Evolutionary conservation across 2,888 invertebrate genomes (phyloP).

Genomic region (Suillia variegata): DNA sequence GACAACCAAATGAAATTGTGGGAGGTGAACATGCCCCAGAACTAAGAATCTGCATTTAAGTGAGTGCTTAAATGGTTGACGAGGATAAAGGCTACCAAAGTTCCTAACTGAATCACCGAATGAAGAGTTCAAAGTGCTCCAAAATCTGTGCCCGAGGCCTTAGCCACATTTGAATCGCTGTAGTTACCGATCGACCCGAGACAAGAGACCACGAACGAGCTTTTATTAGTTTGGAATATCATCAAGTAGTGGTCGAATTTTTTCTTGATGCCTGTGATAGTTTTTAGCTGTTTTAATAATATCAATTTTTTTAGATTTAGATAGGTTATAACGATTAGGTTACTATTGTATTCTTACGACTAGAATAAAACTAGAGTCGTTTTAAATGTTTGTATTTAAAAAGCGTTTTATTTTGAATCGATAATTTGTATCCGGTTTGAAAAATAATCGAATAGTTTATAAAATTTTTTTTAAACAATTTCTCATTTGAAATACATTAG

Average conservation of each 20-base stretch:
- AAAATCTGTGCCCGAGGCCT: constrained; percentile 17
- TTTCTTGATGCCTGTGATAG: constrained; percentile 54
- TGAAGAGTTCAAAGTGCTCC: background rate
- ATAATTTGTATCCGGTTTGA: no score
- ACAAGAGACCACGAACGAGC: no score
- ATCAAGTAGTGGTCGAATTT: constrained; percentile 35
- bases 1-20: constrained; percentile 89
- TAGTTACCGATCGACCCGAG: no score
- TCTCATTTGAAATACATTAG: no score
- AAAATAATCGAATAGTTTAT: no score
- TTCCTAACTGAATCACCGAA: constrained; percentile 34
- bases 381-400: no score
- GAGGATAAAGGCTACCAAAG: constrained; percentile 31
- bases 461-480: no score
- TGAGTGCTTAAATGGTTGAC: no score
- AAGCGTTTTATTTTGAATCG: no score
- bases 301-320: constrained; percentile 24
- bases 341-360: no score
- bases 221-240: constrained; percentile 29
- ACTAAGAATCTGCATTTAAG: constrained; percentile 23
- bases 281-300: constrained; percentile 35
- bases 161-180: no score
- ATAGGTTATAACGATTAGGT: background rate
- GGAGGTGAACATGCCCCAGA: constrained; percentile 79
- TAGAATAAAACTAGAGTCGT: no score